Conservation (phyloP, 2,888 invertebrate species). For the Noctua pronuba region DNA sequence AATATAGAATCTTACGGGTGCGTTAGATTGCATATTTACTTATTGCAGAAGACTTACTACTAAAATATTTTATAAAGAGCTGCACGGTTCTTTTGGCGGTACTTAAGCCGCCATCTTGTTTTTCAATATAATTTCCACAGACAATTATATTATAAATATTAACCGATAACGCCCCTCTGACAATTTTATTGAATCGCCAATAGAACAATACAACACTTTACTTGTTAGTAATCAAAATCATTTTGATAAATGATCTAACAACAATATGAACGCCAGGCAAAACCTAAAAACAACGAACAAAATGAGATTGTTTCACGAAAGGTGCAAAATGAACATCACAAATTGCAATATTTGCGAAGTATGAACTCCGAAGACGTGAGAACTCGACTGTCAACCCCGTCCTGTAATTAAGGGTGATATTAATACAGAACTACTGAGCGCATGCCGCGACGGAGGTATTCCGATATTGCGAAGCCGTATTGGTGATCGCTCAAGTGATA, state of each 20-base stretch:
- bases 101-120: background rate
- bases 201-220: background rate
- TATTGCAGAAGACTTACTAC: too few relatives aligned
- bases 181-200: background rate
- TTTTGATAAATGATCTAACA: background rate
- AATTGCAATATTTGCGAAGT: conserved; percentile 44
- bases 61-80: background rate
- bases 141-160: background rate
- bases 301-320: background rate
- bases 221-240: background rate
- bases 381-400: conserved; percentile 55
- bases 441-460: conserved; percentile 78
- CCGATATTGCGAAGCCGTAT: conserved; percentile 76
- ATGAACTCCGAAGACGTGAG: conserved; percentile 36
- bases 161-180: background rate
- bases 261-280: background rate
- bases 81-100: background rate
- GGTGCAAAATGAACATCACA: conserved; percentile 6
- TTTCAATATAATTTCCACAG: background rate
- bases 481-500: conserved; percentile 78
- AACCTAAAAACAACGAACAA: background rate
- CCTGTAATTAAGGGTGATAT: conserved; percentile 79
- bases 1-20: background rate
- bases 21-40: background rate
- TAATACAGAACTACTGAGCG: conserved; percentile 78